phyloP scores from a whole-genome alignment of 2,797 vertebrate species.

The Adrianichthys oophorus region DNA sequence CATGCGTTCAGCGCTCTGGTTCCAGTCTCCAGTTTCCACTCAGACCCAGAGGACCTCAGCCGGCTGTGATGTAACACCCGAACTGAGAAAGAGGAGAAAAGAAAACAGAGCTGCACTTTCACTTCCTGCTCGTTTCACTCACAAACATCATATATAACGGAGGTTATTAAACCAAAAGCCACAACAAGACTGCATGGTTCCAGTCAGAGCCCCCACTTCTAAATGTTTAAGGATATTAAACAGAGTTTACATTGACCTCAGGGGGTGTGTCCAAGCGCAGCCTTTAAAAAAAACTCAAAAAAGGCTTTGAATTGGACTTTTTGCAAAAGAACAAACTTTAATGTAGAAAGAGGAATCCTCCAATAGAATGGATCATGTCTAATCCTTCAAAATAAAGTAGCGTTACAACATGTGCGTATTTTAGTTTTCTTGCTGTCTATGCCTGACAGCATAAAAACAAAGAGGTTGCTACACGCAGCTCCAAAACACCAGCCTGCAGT shows the following conservation, averaged over 20 bases:
- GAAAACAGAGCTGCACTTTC: conserved; percentile 27
- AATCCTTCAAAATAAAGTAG: too few species aligned
- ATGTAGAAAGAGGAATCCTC: too few species aligned
- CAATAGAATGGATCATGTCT: too few species aligned
- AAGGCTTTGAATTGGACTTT: too few species aligned
- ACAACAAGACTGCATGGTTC: neutral
- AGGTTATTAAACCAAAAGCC: neutral
- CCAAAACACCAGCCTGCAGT: conserved; percentile 53
- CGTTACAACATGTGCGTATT: too few species aligned
- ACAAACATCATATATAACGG: conserved; percentile 5
- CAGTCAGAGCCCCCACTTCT: neutral
- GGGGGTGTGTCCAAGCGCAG: conserved; percentile 1
- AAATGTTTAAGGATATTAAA: conserved; percentile 6
- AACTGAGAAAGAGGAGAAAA: conserved; percentile 19
- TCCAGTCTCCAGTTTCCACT: conserved; percentile 55
- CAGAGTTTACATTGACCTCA: neutral
- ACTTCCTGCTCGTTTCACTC: conserved; percentile 13
- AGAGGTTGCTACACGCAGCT: conserved; percentile 6
- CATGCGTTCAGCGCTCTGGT: conserved; percentile 42
- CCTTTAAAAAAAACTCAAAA: too few species aligned
- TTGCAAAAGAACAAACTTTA: too few species aligned
- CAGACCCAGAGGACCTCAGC: conserved; percentile 48
- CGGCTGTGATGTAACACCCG: conserved; percentile 56
- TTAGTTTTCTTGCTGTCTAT: neutral
- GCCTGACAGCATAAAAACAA: conserved; percentile 4